phyloP scores from a whole-genome alignment of 1,140 invertebrate genomes.

The Danaus plexippus region DNA sequence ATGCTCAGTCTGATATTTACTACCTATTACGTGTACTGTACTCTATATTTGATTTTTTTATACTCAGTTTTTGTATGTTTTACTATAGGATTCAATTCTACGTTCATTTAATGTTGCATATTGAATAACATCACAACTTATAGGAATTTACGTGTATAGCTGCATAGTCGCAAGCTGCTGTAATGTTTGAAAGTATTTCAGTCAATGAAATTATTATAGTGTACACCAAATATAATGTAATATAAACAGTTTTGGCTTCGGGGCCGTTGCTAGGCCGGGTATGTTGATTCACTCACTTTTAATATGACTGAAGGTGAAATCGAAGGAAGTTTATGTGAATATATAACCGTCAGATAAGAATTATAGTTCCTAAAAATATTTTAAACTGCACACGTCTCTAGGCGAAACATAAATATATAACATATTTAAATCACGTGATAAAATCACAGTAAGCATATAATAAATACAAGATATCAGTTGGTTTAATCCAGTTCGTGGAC shows the following conservation, averaged over 20 bases:
- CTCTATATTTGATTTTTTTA: too few species aligned
- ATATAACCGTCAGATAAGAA: conserved; percentile 46
- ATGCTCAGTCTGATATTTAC: not conserved
- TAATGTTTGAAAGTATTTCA: conserved; percentile 38
- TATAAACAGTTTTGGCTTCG: conserved; percentile 51
- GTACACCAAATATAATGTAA: conserved; percentile 54
- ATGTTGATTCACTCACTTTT: conserved; percentile 50
- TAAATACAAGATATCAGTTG: too few species aligned
- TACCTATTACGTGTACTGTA: not conserved
- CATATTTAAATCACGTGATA: too few species aligned
- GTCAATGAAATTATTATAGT: conserved; percentile 65
- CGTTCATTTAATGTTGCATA: not conserved
- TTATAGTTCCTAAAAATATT: conserved; percentile 56
- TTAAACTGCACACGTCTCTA: conserved; percentile 49
- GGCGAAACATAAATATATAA: not conserved
- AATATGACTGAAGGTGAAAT: conserved; percentile 49
- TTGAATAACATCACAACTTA: conserved; percentile 3
- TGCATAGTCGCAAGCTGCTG: too few species aligned
- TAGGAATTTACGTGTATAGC: too few species aligned
- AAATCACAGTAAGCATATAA: too few species aligned
- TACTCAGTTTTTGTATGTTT: too few species aligned
- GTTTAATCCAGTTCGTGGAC: too few species aligned
- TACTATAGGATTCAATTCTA: too few species aligned
- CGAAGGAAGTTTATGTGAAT: conserved; percentile 61
- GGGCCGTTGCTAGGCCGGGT: conserved; percentile 45